Conservation (phyloP, 2,113 vertebrate genomes). For the Psettodes erumei region DNA sequence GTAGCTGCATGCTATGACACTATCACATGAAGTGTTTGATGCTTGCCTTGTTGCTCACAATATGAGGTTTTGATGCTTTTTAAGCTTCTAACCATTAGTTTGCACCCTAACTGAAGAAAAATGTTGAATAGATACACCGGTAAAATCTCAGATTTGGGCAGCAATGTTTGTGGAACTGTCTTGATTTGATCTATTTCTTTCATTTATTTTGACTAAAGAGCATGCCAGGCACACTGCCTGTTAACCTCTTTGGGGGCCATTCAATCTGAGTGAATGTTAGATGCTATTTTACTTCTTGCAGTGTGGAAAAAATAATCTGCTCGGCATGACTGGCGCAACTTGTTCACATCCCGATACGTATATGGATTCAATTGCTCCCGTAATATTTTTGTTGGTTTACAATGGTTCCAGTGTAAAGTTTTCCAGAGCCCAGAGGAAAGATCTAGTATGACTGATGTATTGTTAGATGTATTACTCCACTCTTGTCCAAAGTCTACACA, state of each 20-base stretch:
- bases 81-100: slow-evolving; percentile 59
- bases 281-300: slow-evolving; percentile 52
- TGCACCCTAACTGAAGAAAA: slow-evolving; percentile 45
- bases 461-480: slow-evolving; percentile 4
- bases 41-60: slow-evolving; percentile 85
- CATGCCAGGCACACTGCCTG: slow-evolving; percentile 76
- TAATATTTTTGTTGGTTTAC: slow-evolving; percentile 67
- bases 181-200: slow-evolving; percentile 71
- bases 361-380: slow-evolving; percentile 82
- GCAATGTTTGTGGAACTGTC: slow-evolving; percentile 81
- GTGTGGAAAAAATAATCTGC: slow-evolving; percentile 49
- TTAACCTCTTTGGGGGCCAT: slow-evolving; percentile 77
- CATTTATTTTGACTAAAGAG: slow-evolving; percentile 69
- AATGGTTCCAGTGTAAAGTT: slow-evolving; percentile 62
- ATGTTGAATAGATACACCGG: slow-evolving; percentile 43
- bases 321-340: slow-evolving; percentile 64
- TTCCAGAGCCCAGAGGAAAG: slow-evolving; percentile 83
- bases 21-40: slow-evolving; percentile 69
- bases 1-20: slow-evolving; percentile 88
- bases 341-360: slow-evolving; percentile 55
- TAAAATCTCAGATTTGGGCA: slow-evolving; percentile 87
- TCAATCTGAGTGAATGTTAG: slow-evolving; percentile 73
- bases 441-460: slow-evolving; percentile 20
- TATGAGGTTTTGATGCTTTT: slow-evolving; percentile 81
- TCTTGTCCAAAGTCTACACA: neutral